Evolutionary conservation across 2,113 vertebrate genomes (phyloP), one percentile per base, ranked within the genome.

Genomic region (Sylvilagus bachmani): DNA sequence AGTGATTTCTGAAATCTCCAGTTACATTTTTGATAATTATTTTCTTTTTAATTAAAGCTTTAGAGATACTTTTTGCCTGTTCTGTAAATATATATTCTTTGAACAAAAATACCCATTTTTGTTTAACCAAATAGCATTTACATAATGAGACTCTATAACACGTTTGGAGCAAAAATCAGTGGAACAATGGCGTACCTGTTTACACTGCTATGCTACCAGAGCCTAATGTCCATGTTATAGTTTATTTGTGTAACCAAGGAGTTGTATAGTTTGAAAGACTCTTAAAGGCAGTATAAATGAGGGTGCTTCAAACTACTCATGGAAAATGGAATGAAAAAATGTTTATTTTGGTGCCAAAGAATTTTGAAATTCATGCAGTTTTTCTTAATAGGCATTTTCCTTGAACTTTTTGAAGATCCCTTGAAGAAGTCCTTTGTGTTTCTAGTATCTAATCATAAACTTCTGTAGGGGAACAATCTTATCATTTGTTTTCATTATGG

Each of bases 101-200:
- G n/a, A 33, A 95, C 53, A 75, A 24, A 73, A 49, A 24, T 55
- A 58, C 9, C n/a, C 10, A 22, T 79, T 92, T 80, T 84, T 91
- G 53, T 86, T 93, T 90, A 79, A 82, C n/a, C 44, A 44, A 93
- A 80, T 86, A 2, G 74, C 84, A 85, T 73, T 90, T 92, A 88
- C 70, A 53, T 83, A 82, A 77, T 85, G 53, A 55, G 79, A 89
- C 7, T 36, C 12, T 25, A 25, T 55, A 53, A 78, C 90, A 77
- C n/a, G 74, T 25, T 22, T 5, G 22, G 11, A 19, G 49, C 64
- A 62, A 75, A 38, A 84, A 73, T 64, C 36, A 38, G 53, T 11
- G 11, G 61, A 27, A 75, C 70, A 86, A 22, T 49, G 27, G n/a
- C 3, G 11, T 36, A 73, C 66, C 80, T 93, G 77, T 86, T 2